These are phyloP conservation scores for Calephelis perditalis DNA, from an alignment of 2,888 invertebrate species.

Conservation along the genomic window DNA sequence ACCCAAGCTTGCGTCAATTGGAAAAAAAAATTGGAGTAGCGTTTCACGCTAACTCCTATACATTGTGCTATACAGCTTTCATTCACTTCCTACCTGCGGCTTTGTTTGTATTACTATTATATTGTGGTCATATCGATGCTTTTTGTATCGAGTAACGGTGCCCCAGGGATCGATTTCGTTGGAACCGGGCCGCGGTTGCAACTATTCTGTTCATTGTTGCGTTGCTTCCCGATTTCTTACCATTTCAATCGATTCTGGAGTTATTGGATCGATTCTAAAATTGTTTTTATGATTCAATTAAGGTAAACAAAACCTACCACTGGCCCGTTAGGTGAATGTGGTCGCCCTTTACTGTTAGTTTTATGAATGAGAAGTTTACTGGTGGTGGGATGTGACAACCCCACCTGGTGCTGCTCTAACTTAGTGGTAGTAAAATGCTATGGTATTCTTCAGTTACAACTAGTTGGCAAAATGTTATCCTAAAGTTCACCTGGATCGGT, in stretches of 20 bases:
- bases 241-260: slow-evolving; percentile 15
- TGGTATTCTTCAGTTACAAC: too few species aligned
- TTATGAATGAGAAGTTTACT: too few species aligned
- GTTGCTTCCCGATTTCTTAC: slow-evolving; percentile 24
- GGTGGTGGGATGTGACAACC: too few species aligned
- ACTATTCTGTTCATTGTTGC: slow-evolving; percentile 24
- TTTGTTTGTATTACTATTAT: slow-evolving; percentile 56
- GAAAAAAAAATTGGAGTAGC: too few species aligned
- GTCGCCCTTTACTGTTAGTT: too few species aligned
- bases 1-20: too few species aligned
- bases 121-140: slow-evolving; percentile 50
- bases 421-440: too few species aligned
- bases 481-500: too few species aligned
- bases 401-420: too few species aligned
- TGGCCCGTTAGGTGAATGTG: too few species aligned
- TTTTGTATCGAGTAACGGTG: slow-evolving; percentile 53
- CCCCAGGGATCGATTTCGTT: slow-evolving; percentile 34
- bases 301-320: background rate
- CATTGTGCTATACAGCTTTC: slow-evolving; percentile 29
- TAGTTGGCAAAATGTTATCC: too few species aligned
- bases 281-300: slow-evolving; percentile 1
- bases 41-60: slow-evolving; percentile 18
- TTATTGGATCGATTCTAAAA: slow-evolving; percentile 8
- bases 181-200: slow-evolving; percentile 26
- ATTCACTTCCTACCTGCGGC: slow-evolving; percentile 50